phyloP scores from a whole-genome alignment of 2,113 vertebrate genomes.

The Toxostoma redivivum region DNA sequence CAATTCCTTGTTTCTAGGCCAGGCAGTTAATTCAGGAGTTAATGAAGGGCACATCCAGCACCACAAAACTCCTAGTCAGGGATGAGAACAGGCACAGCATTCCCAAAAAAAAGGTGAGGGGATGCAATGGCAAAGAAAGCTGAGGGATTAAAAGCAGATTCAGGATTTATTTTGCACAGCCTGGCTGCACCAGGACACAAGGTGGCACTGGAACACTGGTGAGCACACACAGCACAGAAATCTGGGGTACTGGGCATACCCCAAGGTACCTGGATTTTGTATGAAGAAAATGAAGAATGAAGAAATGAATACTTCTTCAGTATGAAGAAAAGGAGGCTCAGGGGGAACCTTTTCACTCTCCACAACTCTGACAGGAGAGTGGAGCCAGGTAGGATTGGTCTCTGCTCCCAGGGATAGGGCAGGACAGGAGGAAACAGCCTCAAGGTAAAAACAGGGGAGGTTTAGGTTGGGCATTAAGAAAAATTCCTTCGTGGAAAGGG shows the following conservation, averaged over 20 bases:
- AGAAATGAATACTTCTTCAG: no score
- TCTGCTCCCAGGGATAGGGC: background rate
- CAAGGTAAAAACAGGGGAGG: no score
- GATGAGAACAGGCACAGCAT: background rate
- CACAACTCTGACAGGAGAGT: background rate
- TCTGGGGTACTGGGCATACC: rapidly evolving
- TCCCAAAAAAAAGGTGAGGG: background rate
- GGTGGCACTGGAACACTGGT: background rate
- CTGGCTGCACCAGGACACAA: background rate
- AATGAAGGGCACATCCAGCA: background rate
- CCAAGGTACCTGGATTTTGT: background rate
- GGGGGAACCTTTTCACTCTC: background rate
- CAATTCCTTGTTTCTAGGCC: background rate
- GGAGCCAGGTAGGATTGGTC: background rate
- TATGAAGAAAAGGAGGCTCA: background rate
- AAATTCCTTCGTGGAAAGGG: background rate
- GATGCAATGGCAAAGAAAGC: rapidly evolving
- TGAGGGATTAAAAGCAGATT: background rate
- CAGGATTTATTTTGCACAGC: background rate
- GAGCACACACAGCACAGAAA: background rate
- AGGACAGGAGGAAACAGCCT: background rate
- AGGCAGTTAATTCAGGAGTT: background rate
- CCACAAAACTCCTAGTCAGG: background rate
- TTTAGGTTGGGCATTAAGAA: background rate
- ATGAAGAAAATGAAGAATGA: background rate